Evolutionary conservation across 2,113 vertebrate genomes (phyloP).

Genomic region (Ageneiosus marmoratus): DNA sequence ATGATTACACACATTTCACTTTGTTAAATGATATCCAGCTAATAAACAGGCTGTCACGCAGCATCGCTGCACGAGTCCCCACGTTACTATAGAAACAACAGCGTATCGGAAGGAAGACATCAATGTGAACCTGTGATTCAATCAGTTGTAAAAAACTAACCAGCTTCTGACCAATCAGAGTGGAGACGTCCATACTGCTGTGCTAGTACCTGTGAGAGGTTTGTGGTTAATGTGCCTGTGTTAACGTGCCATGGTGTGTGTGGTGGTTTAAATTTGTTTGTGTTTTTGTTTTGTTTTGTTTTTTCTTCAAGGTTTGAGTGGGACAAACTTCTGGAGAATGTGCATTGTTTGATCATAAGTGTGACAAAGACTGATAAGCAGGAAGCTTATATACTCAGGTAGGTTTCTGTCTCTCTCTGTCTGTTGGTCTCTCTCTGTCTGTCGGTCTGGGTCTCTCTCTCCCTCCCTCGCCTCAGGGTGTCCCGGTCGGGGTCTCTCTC

Average conservation of each 20-base stretch:
- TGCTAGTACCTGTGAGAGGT: neutral
- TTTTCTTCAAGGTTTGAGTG: constrained; percentile 87
- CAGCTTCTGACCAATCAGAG: neutral
- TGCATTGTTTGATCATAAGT: constrained; percentile 99
- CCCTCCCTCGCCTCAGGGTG: too few species aligned
- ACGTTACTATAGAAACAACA: too few species aligned
- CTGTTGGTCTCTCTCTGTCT: neutral
- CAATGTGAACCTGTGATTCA: too few species aligned
- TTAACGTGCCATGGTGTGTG: too few species aligned
- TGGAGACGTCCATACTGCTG: fast-evolving
- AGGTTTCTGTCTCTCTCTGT: constrained; percentile 45
- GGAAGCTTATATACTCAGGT: constrained; percentile 99
- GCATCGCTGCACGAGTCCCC: too few species aligned
- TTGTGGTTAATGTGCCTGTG: neutral
- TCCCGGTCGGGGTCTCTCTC: too few species aligned
- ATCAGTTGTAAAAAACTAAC: too few species aligned
- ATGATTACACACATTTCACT: too few species aligned
- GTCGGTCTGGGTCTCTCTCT: neutral
- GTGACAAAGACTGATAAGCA: constrained; percentile 99
- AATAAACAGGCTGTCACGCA: too few species aligned
- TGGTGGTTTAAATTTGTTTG: neutral
- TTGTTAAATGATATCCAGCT: too few species aligned
- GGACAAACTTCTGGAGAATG: constrained; percentile 99
- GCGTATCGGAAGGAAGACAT: too few species aligned
- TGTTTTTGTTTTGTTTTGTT: neutral